Percentiles rank a stretch among this genome's conserved stretches.
These are phyloP conservation scores for Doryteuthis pealeii DNA, from an alignment of 1,140 invertebrate genomes.

Conservation along the genomic window DNA sequence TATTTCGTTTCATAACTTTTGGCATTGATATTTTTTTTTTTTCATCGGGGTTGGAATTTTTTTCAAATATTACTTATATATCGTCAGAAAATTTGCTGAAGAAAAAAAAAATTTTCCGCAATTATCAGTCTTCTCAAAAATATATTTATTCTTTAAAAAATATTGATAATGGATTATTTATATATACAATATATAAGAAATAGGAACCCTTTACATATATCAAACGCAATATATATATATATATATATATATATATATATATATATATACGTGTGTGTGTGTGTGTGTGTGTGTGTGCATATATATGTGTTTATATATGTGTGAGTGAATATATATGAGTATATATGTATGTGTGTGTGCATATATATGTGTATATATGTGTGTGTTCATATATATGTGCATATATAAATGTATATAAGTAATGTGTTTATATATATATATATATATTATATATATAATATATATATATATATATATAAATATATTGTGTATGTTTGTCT, in stretches of 20 bases:
- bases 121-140: too few species aligned
- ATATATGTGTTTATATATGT: not conserved
- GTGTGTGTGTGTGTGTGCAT: not conserved
- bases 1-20: too few species aligned
- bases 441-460: not conserved
- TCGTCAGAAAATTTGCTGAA: too few species aligned
- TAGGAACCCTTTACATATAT: too few species aligned
- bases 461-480: conserved; percentile 6
- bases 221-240: not conserved
- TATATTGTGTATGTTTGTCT: too few species aligned
- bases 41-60: too few species aligned
- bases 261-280: not conserved
- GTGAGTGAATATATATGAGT: not conserved
- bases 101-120: too few species aligned
- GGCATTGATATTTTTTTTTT: too few species aligned
- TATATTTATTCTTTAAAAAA: too few species aligned
- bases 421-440: not conserved
- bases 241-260: not conserved
- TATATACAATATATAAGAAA: too few species aligned
- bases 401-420: not conserved
- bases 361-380: not conserved
- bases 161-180: too few species aligned
- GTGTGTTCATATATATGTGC: not conserved
- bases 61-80: too few species aligned
- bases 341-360: not conserved